Evolutionary conservation across 2,888 invertebrate genomes (phyloP).

Genomic region (Leptinotarsa rubiginosa): DNA sequence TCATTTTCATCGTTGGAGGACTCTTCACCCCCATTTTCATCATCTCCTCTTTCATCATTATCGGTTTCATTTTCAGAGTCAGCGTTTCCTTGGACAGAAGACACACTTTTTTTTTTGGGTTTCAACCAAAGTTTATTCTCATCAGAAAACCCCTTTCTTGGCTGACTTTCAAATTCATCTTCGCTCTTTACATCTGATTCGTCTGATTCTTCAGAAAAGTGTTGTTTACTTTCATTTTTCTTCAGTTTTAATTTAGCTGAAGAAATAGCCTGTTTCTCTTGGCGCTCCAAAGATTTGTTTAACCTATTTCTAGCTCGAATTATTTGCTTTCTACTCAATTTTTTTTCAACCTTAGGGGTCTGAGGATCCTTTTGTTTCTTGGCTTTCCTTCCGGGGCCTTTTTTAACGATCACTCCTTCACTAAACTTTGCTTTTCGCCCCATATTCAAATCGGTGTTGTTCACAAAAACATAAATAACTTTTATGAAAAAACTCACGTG

Average conservation of each 20-base stretch:
- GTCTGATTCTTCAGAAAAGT: too few species aligned
- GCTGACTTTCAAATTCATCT: constrained; percentile 53
- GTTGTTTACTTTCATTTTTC: too few species aligned
- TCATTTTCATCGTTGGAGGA: constrained; percentile 24
- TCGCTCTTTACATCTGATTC: constrained; percentile 52
- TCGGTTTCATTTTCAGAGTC: constrained; percentile 32
- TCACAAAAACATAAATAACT: too few species aligned
- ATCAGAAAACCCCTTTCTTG: constrained; percentile 72
- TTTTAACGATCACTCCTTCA: constrained; percentile 77
- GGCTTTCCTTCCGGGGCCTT: constrained; percentile 88
- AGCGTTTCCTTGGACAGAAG: constrained; percentile 45
- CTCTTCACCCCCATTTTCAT: constrained; percentile 56
- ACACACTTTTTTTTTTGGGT: constrained; percentile 67
- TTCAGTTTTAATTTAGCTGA: neutral
- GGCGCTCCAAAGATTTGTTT: constrained; percentile 51
- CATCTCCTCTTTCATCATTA: constrained; percentile 55
- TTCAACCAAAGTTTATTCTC: constrained; percentile 80
- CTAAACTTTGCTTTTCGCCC: constrained; percentile 85
- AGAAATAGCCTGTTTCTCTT: constrained; percentile 51
- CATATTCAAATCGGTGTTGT: constrained; percentile 68
- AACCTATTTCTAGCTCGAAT: constrained; percentile 55
- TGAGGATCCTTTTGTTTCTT: constrained; percentile 87
- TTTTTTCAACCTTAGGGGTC: constrained; percentile 73
- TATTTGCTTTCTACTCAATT: constrained; percentile 70
- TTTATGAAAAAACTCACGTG: too few species aligned